A percentile compares a stretch with the other conserved stretches of the same genome.
phyloP scores from a whole-genome alignment of 2,113 vertebrate genomes.

The Corvus cornix region DNA sequence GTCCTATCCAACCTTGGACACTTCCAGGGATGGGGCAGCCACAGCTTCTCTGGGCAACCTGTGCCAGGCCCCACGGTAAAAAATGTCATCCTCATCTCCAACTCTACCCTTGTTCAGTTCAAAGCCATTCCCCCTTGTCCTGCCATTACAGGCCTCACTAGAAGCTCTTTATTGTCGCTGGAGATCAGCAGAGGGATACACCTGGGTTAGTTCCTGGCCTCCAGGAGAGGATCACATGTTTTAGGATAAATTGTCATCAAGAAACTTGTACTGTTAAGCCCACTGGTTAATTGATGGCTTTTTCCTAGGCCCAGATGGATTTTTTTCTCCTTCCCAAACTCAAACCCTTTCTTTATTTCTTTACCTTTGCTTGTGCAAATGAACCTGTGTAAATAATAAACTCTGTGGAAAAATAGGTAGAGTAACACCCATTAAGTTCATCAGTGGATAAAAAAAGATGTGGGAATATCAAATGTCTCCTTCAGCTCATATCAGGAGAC shows the following conservation, averaged over 20 bases:
- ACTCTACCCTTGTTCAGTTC: accelerated
- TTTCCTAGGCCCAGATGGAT: background rate
- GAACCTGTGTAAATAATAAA: background rate
- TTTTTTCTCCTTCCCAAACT: background rate
- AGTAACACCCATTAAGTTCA: slow-evolving; percentile 1
- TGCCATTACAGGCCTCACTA: background rate
- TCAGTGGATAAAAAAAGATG: background rate
- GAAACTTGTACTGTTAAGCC: background rate
- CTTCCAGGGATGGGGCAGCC: background rate
- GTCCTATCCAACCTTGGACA: background rate
- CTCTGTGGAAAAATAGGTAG: background rate
- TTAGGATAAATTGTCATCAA: background rate
- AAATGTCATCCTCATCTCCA: background rate
- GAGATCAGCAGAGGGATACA: background rate
- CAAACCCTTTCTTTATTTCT: background rate
- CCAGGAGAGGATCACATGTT: background rate
- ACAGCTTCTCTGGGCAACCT: background rate
- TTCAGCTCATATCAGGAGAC: slow-evolving; percentile 21
- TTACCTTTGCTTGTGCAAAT: background rate
- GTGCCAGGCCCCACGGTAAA: background rate
- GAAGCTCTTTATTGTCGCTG: background rate
- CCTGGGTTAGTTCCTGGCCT: background rate
- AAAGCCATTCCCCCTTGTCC: background rate
- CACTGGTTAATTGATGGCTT: background rate
- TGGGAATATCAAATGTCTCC: background rate